Evolutionary conservation across 2,797 vertebrate genomes (phyloP).

Genomic region (Galagoides demidoff): DNA sequence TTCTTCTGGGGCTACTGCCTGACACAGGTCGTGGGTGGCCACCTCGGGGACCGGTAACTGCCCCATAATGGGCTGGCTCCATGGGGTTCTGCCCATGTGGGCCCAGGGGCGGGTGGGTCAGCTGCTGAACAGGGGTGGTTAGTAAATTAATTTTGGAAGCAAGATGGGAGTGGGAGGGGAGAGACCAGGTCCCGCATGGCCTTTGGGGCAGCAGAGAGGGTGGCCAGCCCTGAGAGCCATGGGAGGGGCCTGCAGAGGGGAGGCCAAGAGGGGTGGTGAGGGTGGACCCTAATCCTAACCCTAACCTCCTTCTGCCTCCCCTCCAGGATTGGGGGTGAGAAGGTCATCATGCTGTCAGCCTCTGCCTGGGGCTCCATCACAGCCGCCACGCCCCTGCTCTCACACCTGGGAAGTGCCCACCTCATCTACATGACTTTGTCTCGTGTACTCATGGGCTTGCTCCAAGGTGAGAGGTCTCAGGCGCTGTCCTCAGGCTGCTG

Average conservation of each 20-base stretch:
- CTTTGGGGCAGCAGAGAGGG: not conserved
- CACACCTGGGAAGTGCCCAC: slow-evolving; percentile 91
- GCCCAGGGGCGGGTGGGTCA: not conserved
- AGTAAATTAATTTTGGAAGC: not conserved
- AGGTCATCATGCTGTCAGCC: slow-evolving; percentile 94
- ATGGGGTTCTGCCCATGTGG: not conserved
- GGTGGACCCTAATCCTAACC: not conserved
- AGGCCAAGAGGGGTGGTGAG: not conserved
- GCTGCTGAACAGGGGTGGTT: too few relatives aligned
- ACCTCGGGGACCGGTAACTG: slow-evolving; percentile 92
- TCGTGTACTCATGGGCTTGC: slow-evolving; percentile 94
- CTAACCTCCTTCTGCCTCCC: not conserved
- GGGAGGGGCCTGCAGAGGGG: not conserved
- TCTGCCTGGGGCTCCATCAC: slow-evolving; percentile 96
- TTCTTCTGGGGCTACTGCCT: slow-evolving; percentile 99
- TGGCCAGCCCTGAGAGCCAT: not conserved
- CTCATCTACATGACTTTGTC: slow-evolving; percentile 93
- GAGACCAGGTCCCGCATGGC: not conserved
- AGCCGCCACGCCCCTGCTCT: slow-evolving; percentile 92
- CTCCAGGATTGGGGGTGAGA: slow-evolving; percentile 96
- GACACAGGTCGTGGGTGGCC: slow-evolving; percentile 96
- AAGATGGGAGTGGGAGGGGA: not conserved
- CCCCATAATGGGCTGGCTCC: not conserved
- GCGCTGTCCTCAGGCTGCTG: not conserved
- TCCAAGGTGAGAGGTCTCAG: slow-evolving; percentile 92